A percentile compares a stretch with the other conserved stretches of the same genome.
phyloP scores from a whole-genome alignment of 2,888 invertebrate genomes.

The Drosophila pseudotalamancana region DNA sequence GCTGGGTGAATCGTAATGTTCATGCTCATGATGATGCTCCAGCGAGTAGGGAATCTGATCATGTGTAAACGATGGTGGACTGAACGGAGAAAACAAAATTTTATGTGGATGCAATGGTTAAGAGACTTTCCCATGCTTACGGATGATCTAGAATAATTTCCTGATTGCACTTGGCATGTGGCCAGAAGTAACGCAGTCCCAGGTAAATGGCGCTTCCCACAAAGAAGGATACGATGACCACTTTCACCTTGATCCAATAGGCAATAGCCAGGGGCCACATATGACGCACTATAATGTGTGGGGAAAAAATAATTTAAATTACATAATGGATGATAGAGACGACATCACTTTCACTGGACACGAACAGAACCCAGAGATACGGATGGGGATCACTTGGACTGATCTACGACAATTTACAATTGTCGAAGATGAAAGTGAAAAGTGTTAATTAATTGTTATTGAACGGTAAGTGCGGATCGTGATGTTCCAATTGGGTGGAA shows the following conservation, averaged over 20 bases:
- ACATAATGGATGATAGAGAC: constrained; percentile 56
- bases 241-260: constrained; percentile 83
- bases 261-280: constrained; percentile 82
- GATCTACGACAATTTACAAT: constrained; percentile 57
- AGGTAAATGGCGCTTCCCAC: constrained; percentile 82
- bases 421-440: constrained; percentile 78
- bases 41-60: constrained; percentile 63
- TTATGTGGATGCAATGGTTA: neutral
- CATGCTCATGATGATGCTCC: constrained; percentile 60
- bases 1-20: constrained; percentile 60
- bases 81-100: constrained; percentile 18
- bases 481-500: constrained; percentile 60
- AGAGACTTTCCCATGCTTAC: constrained; percentile 53
- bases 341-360: constrained; percentile 50
- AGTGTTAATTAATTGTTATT: constrained; percentile 74
- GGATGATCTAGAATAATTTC: constrained; percentile 81
- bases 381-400: constrained; percentile 16
- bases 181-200: constrained; percentile 79
- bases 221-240: constrained; percentile 82
- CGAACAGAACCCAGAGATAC: constrained; percentile 7
- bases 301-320: neutral
- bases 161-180: constrained; percentile 68
- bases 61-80: constrained; percentile 71
- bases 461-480: constrained; percentile 56
- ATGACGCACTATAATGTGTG: constrained; percentile 63